Conservation (phyloP, 2,888 invertebrate genomes). For the Tenthredo amoena region DNA sequence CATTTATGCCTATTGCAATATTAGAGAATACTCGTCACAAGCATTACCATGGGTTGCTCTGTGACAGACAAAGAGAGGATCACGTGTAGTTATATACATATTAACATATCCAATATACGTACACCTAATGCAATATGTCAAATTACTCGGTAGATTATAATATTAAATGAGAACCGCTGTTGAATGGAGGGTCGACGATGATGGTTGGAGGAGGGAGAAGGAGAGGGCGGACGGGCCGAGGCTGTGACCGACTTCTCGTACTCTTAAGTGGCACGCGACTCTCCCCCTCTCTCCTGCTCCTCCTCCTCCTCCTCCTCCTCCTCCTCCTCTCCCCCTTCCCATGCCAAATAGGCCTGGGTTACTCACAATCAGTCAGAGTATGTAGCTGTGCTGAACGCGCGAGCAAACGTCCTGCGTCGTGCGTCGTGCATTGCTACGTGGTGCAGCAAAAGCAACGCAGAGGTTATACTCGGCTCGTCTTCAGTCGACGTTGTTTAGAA, state of each 20-base stretch:
- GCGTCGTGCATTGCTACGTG: background rate
- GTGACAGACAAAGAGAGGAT: too few species aligned
- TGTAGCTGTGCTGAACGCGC: background rate
- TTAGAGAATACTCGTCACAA: too few species aligned
- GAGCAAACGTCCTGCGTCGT: background rate
- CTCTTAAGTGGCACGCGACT: conserved; percentile 77
- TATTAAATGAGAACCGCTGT: conserved; percentile 34
- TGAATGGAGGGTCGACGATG: conserved; percentile 3
- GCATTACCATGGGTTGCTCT: too few species aligned
- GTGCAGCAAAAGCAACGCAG: background rate
- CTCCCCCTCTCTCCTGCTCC: conserved; percentile 62
- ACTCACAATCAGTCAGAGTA: conserved; percentile 45
- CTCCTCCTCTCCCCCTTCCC: conserved; percentile 50
- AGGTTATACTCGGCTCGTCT: background rate
- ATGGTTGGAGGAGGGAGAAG: background rate
- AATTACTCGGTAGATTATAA: background rate
- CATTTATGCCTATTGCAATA: too few species aligned
- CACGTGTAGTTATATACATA: background rate
- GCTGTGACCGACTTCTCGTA: conserved; percentile 77
- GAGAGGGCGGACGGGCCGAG: conserved; percentile 73
- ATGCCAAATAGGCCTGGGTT: conserved; percentile 46
- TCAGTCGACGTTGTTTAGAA: background rate
- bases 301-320: conserved; percentile 54
- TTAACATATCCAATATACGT: background rate
- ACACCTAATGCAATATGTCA: background rate